Base-by-base conservation (phyloP, 1,140 invertebrate genomes). In the Saccostrea cuccullata region DNA sequence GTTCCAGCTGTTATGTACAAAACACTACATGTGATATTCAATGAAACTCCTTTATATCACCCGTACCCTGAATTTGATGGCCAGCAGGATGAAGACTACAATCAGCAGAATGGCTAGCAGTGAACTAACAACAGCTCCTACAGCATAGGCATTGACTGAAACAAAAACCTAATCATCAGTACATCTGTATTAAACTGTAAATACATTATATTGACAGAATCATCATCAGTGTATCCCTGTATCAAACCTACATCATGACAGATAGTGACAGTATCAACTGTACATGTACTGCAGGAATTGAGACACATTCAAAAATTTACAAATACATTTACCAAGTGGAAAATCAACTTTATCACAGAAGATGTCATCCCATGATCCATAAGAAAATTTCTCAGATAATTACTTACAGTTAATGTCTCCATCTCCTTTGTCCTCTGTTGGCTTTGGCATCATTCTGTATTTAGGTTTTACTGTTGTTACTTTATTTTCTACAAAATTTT, bases 61-160 rank as follows among this genome's bases (percentile, higher is more conserved):
- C 89, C 91, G 83, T 90, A 94, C 93, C 91, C 91, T 92, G 89
- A 94, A 91, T 82, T 92, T 92, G 89, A 93, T 90, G 47, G 92
- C 92, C 73, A 93, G 83, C 55, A 93, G 55, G 23, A 93, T 88
- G 85, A 94, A 93, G 26, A 91, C 87, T 82, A 93, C 89, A 64
- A 94, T 93, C 5, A 94, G 90, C 20, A 94, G 77, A 0, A 93
- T 90, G 40, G 93, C 93, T 12, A 94, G 90, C 36, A 88, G 87
- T 12, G 92, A 92, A 70, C 91, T 93, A 26, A 92, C 90, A 23
- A 94, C 88, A 6, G 93, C 92, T 36, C 92, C 93, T 26, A 93
- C 89, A 36, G 93, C 93, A 87, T 93, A 94, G 12, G 93, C 93
- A 2, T 93, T 93, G 56, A 94, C 93, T 94, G 91, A 55, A 92